Evolutionary conservation across 2,113 vertebrate species (phyloP).

Genomic region (Mirounga angustirostris): DNA sequence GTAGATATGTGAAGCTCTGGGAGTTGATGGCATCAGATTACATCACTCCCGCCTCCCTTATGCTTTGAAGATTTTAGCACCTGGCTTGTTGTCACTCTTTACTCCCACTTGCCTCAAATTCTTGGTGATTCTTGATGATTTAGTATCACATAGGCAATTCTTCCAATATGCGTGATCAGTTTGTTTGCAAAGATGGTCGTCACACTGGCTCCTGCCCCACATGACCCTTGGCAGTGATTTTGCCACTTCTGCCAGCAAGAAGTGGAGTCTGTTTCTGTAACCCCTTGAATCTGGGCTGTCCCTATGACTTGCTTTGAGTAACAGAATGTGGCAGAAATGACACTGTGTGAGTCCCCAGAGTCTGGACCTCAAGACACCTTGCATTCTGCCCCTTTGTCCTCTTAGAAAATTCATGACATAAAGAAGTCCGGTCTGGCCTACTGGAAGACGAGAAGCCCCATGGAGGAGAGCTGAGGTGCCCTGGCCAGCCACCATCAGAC

Average conservation of each 20-base stretch:
- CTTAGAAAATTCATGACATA: not conserved
- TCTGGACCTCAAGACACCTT: not conserved
- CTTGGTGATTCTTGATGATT: constrained; percentile 46
- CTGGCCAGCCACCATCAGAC: not conserved
- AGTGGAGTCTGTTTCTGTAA: not conserved
- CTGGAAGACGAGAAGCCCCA: not conserved
- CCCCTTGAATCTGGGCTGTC: not conserved
- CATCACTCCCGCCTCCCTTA: not conserved
- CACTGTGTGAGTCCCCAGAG: not conserved
- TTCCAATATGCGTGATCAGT: not conserved
- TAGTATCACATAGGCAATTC: not conserved
- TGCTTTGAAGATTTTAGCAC: constrained; percentile 26
- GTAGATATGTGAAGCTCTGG: constrained; percentile 4
- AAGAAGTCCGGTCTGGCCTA: not conserved
- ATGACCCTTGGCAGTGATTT: not conserved
- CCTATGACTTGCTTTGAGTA: not conserved
- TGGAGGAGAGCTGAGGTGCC: not conserved
- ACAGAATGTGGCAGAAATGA: not conserved
- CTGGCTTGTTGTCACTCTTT: not conserved
- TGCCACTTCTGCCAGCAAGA: not conserved
- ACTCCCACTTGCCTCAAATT: constrained; percentile 15
- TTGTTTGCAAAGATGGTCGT: not conserved
- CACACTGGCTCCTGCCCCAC: not conserved
- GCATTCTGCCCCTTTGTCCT: not conserved
- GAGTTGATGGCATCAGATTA: not conserved